Evolutionary conservation across 2,888 invertebrate genomes (phyloP), one percentile per base, ranked within the genome.

Genomic region (Itoplectis maculator): DNA sequence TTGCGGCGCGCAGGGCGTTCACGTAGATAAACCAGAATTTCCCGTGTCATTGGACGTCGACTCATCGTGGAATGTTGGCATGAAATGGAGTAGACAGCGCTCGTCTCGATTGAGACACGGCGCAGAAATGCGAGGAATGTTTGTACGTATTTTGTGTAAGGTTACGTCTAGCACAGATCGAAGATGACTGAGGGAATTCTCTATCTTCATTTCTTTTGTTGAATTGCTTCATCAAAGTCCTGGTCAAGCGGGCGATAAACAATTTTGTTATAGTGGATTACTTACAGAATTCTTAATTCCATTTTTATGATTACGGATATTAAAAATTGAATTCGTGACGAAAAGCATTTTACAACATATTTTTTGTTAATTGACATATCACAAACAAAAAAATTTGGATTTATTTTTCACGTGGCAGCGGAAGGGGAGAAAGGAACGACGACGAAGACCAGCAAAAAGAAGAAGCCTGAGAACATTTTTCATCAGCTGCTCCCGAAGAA

Each of bases 401-500:
- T 51, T 65, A n/a, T 54, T 37, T 56, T 42, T 65, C 37, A 6
- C 40, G 13, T 6, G 8, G 63, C 15, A n/a, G 45, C 9, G 54
- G 20, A 63, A 35, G 35, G 40, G 47, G 29, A 42, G 61, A 47
- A 54, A 13, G n/a, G 45, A 42, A 29, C 47, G 20, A 18, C n/a
- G 37, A 8, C 40, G 49, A 42, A 61, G 37, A 37, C 37, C 15
- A 23, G 5, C n/a, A 29, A 42, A 47, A 69, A 37, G 56, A 73
- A 63, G 45, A 56, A 56, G 70, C 11, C 29, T 8, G 18, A 45
- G 20, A 42, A 59, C 42, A 59, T 74, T 65, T 79, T 47, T 70
- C 59, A 75, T 82, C 74, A 59, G 78, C 69, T 70, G 78, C 65
- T 61, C 15, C 59, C 42, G 42, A 51, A 59, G 69, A 56, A 63